Base-by-base conservation (phyloP, 2,888 invertebrate genomes). In the Phaonia tiefii region DNA sequence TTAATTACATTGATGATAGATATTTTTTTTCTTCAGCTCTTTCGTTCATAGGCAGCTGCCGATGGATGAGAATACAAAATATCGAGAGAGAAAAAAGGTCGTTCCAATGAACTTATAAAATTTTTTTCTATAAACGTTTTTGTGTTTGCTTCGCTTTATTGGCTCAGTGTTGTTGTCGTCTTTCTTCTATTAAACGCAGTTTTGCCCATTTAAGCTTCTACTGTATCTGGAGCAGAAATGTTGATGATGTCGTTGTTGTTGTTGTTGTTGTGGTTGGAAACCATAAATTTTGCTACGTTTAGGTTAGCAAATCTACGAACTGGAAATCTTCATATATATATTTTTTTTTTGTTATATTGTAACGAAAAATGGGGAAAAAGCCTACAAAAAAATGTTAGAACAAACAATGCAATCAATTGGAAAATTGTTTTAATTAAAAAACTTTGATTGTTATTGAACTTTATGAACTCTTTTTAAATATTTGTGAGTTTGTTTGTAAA, bases 381-480 rank as follows among this genome's bases (percentile, higher is more conserved):
- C 3, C 31, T 5, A 31, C 31, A 39, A 63, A 63, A 63, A 63
- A 63, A 5, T 63, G 11, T 39, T 37, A 17, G 63, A 69, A 60
- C 39, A 63, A 77, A 72, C 71, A 75, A 78, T 66, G 70, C 76
- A 79, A 76, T 79, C 76, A 79, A 76, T 82, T 76, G 76, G 73
- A 82, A 79, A 82, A 76, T 63, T 79, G 46, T 60, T 74, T 79
- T 79, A 79, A 82, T 79, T 82, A 76, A 82, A 79, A 82, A 82
- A 82, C 73, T 82, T 82, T 76, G 66, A 71, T 82, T 79, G 79
- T 75, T 79, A 65, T 75, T 44, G 63, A 79, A 79, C 75, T 79
- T 82, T 76, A 22, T 22, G 46, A 75, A 69, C 75, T 75, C 49
- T 69, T 75, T 69, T 31, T 31, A 8, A n/a, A 37, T 51, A 13